These are phyloP conservation scores for Eucera pruinosa DNA, from an alignment of 2,888 invertebrate species.

Conservation along the genomic window DNA sequence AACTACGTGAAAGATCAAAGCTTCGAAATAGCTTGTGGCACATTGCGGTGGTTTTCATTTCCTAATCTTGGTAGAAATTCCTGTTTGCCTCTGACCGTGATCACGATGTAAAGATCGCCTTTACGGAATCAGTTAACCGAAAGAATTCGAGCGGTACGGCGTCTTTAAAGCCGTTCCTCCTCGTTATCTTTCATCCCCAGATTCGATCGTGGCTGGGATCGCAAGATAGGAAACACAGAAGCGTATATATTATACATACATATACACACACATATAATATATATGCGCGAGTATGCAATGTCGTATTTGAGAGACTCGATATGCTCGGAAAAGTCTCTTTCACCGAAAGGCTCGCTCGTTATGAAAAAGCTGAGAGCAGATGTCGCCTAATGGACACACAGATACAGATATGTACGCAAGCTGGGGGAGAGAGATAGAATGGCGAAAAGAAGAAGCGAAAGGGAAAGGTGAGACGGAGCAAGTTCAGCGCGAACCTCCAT, in stretches of 20 bases:
- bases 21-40: background rate
- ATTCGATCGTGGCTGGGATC: slow-evolving; percentile 33
- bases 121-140: slow-evolving; percentile 58
- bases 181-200: slow-evolving; percentile 54
- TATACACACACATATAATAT: background rate
- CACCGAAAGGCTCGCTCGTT: slow-evolving; percentile 51
- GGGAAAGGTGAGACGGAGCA: slow-evolving; percentile 46
- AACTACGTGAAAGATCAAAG: slow-evolving; percentile 49
- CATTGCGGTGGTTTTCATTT: slow-evolving; percentile 18
- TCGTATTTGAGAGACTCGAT: slow-evolving; percentile 26
- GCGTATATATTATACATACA: background rate
- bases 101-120: slow-evolving; percentile 44
- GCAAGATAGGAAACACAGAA: slow-evolving; percentile 6
- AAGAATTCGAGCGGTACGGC: slow-evolving; percentile 37
- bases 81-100: slow-evolving; percentile 39
- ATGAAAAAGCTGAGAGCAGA: slow-evolving; percentile 67
- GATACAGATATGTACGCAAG: slow-evolving; percentile 41
- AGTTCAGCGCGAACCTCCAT: slow-evolving; percentile 71
- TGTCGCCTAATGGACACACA: slow-evolving; percentile 57
- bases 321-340: slow-evolving; percentile 40
- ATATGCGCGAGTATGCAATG: background rate
- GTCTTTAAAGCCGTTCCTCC: slow-evolving; percentile 47
- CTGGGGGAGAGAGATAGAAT: slow-evolving; percentile 3
- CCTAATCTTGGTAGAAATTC: slow-evolving; percentile 28
- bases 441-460: background rate